Base-by-base conservation (phyloP, 1,140 invertebrate species). In the Meloidogyne exigua region DNA sequence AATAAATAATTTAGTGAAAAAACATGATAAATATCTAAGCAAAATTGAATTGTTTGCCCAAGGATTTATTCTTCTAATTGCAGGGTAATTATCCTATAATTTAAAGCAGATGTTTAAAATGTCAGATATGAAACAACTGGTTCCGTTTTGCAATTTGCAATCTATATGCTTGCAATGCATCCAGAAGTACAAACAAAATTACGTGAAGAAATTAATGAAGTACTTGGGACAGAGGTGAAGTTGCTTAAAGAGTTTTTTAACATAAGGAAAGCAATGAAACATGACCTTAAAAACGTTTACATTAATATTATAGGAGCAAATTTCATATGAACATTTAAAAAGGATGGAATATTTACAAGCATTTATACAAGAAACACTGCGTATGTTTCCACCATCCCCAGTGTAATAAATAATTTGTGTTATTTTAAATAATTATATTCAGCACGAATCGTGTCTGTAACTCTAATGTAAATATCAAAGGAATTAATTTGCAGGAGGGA, bases 41-140 rank as follows among this genome's bases (percentile, higher is more conserved):
- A 66, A 68, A 65, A 68, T 77, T n/a, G 76, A 78, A 64, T 36
- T 78, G 44, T 44, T 78, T 21, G 75, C 76, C 18, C 76, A 78
- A 44, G 25, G 76, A 10, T 36, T 78, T 26, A 67, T 78, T 32
- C 32, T 78, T 57, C 23, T 78, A 26, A 28, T 68, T 26, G 76
- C 76, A 2, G 76, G 76, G 72, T 76, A 63, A 73, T n/a, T n/a
- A 25, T 12, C 67, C 13, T 26, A 0, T 25, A 64, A 9, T 68
- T 49, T 23, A 62, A 39, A 70, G 23, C 12, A 18, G 11, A 70
- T 5, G 13, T 68, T 5, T 68, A 10, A 39, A 32, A 7, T 13
- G 64, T 39, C 10, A 75, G 75, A n/a, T 88, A 84, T 66, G 87
- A 88, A 21, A 88, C 88, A 1, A 87, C 88, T 3, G 81, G 81